Base-by-base conservation (phyloP, 2,113 vertebrate genomes). In the Paratilapia polleni region DNA sequence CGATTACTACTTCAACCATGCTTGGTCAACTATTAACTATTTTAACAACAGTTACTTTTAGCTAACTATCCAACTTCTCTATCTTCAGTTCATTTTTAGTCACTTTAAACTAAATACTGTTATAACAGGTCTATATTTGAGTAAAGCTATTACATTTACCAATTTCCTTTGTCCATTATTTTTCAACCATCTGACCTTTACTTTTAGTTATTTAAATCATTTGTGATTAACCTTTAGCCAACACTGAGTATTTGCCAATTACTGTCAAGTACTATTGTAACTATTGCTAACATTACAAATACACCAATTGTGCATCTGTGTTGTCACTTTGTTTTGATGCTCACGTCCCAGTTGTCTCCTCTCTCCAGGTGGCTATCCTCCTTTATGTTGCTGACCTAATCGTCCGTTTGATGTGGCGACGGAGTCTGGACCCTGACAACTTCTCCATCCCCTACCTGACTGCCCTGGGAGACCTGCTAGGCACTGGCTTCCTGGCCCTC, bases 371-470 rank as follows among this genome's bases (percentile, higher is more conserved):
- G 89, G 80, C 94, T 6, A 95, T 98, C 91, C 96, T 99, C 57
- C 96, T 99, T 28, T 99, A 98, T 0, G 26, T 96, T n/a, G 97
- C 98, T 0, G 98, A 99, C 87, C 93, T 98, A 74, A 95, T 97
- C 2, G 97, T 98, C 57, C 96, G 97, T 22, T 82, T 97, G 84
- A 96, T 96, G 85, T 99, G 98, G 98, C 94, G 96, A 86, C 94
- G 94, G 80, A 95, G 96, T 2, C 93, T 98, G 94, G 98, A 99
- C 82, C 98, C 98, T 0, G 98, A 99, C 83, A 98, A 97, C 84
- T 98, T 97, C 95, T 98, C 98, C 83, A 99, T 99, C 94, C 98
- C 98, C 4, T 99, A 99, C 96, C 97, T 99, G 94, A 99, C 98
- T 0, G 98, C 98, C 5, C 92, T 99, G 56, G 98, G 98, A 0